Conservation (phyloP, 53 echinoderm and acorn worm genomes). For the Glandiceps talaboti region DNA sequence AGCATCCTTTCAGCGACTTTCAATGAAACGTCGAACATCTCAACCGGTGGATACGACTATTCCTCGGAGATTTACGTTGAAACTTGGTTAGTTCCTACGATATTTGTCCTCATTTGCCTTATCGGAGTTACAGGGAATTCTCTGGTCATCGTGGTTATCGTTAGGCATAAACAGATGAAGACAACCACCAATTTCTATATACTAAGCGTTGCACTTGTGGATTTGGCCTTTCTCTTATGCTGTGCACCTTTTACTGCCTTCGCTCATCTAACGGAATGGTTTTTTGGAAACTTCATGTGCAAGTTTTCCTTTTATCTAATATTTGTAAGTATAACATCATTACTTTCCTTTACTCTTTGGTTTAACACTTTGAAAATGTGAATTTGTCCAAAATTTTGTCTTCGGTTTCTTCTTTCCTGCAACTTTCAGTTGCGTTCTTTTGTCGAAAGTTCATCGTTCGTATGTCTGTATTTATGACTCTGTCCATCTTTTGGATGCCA, state of each 20-base stretch:
- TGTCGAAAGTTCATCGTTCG: too few relatives aligned
- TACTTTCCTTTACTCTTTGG: too few relatives aligned
- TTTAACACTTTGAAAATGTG: too few relatives aligned
- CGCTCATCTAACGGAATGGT: constrained; percentile 37
- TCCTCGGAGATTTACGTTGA: background rate
- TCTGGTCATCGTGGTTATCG: constrained; percentile 57
- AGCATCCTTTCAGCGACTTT: background rate
- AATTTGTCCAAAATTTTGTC: too few relatives aligned
- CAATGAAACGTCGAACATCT: background rate
- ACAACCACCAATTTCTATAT: constrained; percentile 75
- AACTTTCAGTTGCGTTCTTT: too few relatives aligned
- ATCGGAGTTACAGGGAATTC: constrained; percentile 52
- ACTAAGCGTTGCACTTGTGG: constrained; percentile 51
- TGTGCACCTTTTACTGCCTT: constrained; percentile 72
- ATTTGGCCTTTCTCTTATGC: constrained; percentile 49
- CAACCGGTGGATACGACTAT: background rate
- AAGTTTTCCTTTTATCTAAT: constrained; percentile 67
- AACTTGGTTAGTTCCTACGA: constrained; percentile 40
- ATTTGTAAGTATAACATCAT: constrained; percentile 38
- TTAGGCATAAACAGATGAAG: constrained; percentile 45
- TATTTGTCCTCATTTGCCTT: constrained; percentile 46
- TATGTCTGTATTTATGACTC: too few relatives aligned
- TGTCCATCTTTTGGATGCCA: too few relatives aligned
- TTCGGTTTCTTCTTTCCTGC: too few relatives aligned
- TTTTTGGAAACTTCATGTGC: constrained; percentile 65